Evolutionary conservation across 2,888 invertebrate species (phyloP), one percentile per base, ranked within the genome.

Genomic region (Eupithecia abbreviata): DNA sequence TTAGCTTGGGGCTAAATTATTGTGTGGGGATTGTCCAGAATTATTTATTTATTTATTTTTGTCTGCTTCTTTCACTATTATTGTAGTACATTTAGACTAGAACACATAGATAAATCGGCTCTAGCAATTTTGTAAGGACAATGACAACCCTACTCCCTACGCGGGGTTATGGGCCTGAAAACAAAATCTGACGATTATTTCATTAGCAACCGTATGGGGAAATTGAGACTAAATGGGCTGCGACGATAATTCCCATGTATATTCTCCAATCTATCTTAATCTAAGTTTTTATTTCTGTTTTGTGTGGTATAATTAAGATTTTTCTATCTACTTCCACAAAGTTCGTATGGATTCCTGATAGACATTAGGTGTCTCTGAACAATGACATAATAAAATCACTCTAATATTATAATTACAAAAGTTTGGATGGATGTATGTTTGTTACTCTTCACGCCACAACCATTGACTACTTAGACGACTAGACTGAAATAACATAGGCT

Each of bases 171-270:
- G 65, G 71, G 55, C 58, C 69, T 69, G 69, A 72, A 66, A 77
- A 77, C 74, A 67, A 77, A 77, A 74, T 74, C 70, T 73, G 73
- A 76, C 69, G 70, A 76, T 73, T 72, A 72, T 72, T 72, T 72
- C 15, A 72, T 72, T 72, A 47, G 49, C n/a, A 42, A 42, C n/a
- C 65, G 62, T 47, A 65, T 58, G 58, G 71, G 5, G 71, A 58
- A 18, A 70, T 51, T 41, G 70, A 66, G 41, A 15, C 13, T 49
- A 18, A 70, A 70, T 47, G 45, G 47, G 47, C 41, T 15, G n/a
- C 15, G 42, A 12, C 66, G 15, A 15, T 15, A 66, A 66, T 66
- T 66, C 2, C 42, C 42, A 66, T 66, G 66, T 41, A 66, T 66
- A 30, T 42, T 66, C 30, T 66, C 42, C 5, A 15, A 41, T 62